Base-by-base conservation (phyloP, 2,888 invertebrate species). In the Endotricha flammealis region DNA sequence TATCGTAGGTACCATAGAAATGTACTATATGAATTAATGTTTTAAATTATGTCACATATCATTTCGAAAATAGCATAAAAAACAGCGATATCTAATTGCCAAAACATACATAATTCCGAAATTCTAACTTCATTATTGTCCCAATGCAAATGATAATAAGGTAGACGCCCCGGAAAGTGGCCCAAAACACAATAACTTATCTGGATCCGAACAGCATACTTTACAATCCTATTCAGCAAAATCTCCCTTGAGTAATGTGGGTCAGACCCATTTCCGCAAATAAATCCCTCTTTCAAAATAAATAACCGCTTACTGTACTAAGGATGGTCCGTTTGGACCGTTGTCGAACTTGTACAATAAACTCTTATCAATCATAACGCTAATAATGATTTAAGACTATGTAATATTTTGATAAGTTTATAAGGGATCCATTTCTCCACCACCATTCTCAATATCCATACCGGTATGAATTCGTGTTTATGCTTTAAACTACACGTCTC, bases 191-290 rank as follows among this genome's bases (percentile, higher is more conserved):
- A 68, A 72, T 72, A 70, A 74, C 59, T 70, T 75, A 75, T 73
- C 66, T 61, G 57, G 62, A 69, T 67, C 68, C 66, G 62, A 68
- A 67, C 61, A 61, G 67, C 65, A 67, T 72, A 74, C 71, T 75
- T 76, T 72, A 71, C 64, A 75, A 65, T 73, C 67, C 71, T 64
- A 74, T 73, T 75, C 78, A 74, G 72, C 68, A 59, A 68, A 75
- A 76, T 76, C 73, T 80, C 74, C 74, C 76, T 68, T 78, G 80
- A 80, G 72, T 78, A 76, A 80, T 79, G 70, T 67, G 77, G 80
- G 80, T 78, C 71, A 64, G 70, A 64, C 75, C 77, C 74, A 69
- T 74, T 76, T 73, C 76, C 75, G 74, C 72, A 75, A 73, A 81
- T 80, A 81, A 80, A 79, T 78, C 76, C 74, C 64, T 60, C 65